A percentile compares a stretch with the other conserved stretches of the same genome.
phyloP scores from a whole-genome alignment of 2,113 vertebrate species.

The Synodontis membranacea region DNA sequence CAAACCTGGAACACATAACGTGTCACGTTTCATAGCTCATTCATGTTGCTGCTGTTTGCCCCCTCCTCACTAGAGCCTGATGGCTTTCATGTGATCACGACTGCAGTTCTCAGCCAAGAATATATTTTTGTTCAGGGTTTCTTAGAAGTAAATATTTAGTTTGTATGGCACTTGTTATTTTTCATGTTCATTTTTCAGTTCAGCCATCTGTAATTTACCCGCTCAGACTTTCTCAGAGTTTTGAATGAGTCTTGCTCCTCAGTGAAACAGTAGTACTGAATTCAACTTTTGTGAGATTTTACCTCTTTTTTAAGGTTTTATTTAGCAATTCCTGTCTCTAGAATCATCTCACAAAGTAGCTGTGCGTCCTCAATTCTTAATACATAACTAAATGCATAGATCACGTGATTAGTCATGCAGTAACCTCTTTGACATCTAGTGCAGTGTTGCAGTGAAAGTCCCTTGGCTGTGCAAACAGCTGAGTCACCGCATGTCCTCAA shows the following conservation, averaged over 20 bases:
- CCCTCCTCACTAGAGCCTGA: slow-evolving; percentile 6
- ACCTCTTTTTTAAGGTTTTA: neutral
- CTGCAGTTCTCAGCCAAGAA: slow-evolving; percentile 24
- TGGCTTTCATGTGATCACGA: slow-evolving; percentile 36
- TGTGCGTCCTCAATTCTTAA: no score
- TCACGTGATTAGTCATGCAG: no score
- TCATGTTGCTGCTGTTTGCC: slow-evolving; percentile 8
- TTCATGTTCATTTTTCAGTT: neutral
- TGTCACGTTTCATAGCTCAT: slow-evolving; percentile 26
- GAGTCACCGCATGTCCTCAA: neutral
- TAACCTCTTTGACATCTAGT: neutral
- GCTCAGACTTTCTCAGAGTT: neutral
- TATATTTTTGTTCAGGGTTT: slow-evolving; percentile 24
- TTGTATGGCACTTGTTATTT: slow-evolving; percentile 9
- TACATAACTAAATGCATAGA: neutral
- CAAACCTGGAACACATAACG: slow-evolving; percentile 42
- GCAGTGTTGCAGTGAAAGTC: neutral
- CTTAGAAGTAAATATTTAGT: slow-evolving; percentile 29
- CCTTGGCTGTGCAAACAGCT: neutral
- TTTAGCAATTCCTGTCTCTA: neutral
- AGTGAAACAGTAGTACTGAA: slow-evolving; percentile 7
- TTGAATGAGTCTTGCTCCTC: neutral
- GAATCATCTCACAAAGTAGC: neutral
- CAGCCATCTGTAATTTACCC: neutral
- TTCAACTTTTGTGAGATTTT: neutral